Evolutionary conservation across 2,888 invertebrate genomes (phyloP), one percentile per base, ranked within the genome.

Genomic region (Sympetrum striolatum): DNA sequence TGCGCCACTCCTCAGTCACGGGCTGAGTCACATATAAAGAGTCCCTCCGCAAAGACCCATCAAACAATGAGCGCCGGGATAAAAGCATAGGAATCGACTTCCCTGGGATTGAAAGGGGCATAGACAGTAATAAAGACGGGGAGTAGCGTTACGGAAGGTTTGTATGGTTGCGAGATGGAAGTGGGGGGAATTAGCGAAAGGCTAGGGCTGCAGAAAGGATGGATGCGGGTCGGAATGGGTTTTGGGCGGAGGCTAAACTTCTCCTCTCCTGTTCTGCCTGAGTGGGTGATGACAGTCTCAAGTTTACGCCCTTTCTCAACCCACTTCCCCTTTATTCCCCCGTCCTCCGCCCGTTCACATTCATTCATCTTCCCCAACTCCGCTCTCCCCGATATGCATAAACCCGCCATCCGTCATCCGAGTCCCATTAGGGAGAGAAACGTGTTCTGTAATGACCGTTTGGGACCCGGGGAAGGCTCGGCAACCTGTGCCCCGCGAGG

Each of bases 251-350:
- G 86, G 37, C 37, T n/a, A 18, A 73, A 25, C 22, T 4, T 14
- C 60, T 53, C 14, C 60, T 86, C 86, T 82, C 82, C 82, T 58
- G 58, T 31, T 64, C 82, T 35, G 86, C 37, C 31, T 37, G 64
- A 64, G 86, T 86, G 86, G 60, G 86, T 64, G 86, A n/a, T 86
- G 64, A 82, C 82, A 53, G 58, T 82, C 58, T 39, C 44, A 25
- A 48, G 73, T 73, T 73, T 73, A 73, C 73, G 73, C 73, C 73
- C 73, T 73, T 73, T 73, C 73, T 73, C 73, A 4, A 73, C 73
- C 64, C 64, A 8, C 64, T 64, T 5, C 64, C n/a, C 22, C 25
- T 25, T 64, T 64, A 64, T 25, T 64, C n/a, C 64, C 64, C 25
- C 64, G 2, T 25, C 64, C 64, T n/a, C n/a, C n/a, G 8, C 10